Base-by-base conservation (phyloP, 2,113 vertebrate genomes). In the Oreotragus oreotragus region DNA sequence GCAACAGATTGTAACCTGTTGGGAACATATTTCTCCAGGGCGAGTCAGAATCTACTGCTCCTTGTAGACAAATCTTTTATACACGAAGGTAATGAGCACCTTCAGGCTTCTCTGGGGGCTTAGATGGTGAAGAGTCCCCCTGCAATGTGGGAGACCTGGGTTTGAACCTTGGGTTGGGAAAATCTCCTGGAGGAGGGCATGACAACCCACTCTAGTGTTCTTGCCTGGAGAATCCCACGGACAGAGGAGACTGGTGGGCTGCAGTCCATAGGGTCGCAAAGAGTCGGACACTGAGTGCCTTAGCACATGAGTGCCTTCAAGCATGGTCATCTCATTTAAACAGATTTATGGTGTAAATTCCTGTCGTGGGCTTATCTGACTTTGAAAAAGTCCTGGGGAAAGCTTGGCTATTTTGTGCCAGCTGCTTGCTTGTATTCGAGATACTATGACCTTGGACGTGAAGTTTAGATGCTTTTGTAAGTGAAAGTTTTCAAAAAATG, bases 351-450 rank as follows among this genome's bases (percentile, higher is more conserved):
- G 92, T 92, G 91, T 90, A 39, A 47, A 55, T 66, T 94, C 97
- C 73, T 91, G 5, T 28, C 43, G 17, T 93, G 80, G 93, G 93
- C 95, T 98, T 99, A 99, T 98, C 98, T 98, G 96, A 97, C 95
- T 96, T 77, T 90, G 84, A 36, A 94, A 97, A 98, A 88, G 94
- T 97, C 97, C 96, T 90, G 83, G 97, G 55, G 45, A 49, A 97
- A 96, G 88, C 93, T 96, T 45, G 80, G 86, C 84, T 97, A 49
- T 96, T 97, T 91, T 57, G 98, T 97, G 94, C 96, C 76, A 96
- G 1, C 8, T 91, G 79, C 94, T 51, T 62, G 30, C 2, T 2
- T 94, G 55, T 96, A 98, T 98, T 98, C 96, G 91, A 97, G 97
- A 95, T 97, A 97, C 4, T 70, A 8, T 98, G 97, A 95, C 98